Percentiles rank a stretch among this genome's conserved stretches.
Evolutionary conservation across 2,797 vertebrate genomes (phyloP).

Genomic region (Alfaro cultratus): DNA sequence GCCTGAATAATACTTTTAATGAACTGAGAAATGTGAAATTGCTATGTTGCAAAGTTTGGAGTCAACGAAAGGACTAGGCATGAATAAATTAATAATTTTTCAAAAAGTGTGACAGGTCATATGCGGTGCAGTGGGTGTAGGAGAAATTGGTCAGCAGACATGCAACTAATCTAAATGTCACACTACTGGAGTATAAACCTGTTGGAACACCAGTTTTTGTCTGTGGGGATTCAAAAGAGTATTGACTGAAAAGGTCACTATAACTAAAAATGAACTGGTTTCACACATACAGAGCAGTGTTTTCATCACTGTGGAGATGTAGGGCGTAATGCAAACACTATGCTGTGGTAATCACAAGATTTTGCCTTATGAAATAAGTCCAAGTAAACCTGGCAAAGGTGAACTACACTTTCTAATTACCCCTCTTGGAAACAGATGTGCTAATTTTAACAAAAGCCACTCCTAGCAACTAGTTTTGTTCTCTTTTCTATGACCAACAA

Average conservation of each 20-base stretch:
- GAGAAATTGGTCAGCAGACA: background rate
- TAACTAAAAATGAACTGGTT: conserved; percentile 6
- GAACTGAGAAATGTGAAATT: background rate
- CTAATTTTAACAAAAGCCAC: background rate
- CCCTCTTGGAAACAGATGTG: background rate
- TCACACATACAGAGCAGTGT: background rate
- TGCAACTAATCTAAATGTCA: background rate
- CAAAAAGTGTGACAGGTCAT: background rate
- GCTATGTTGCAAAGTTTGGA: background rate
- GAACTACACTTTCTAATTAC: background rate
- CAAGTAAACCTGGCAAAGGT: background rate
- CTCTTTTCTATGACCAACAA: background rate
- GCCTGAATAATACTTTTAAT: background rate
- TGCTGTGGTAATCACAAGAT: background rate
- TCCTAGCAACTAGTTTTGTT: background rate
- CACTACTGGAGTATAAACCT: conserved; percentile 1
- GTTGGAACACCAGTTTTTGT: conserved; percentile 3
- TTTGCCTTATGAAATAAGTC: background rate
- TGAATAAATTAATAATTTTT: background rate
- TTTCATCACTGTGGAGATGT: background rate
- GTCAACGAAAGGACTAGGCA: background rate
- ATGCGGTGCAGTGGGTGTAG: too few species aligned
- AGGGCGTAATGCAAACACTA: background rate
- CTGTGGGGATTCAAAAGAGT: background rate
- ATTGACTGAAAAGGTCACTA: conserved; percentile 28